Percentiles rank a stretch among this genome's conserved stretches.
phyloP scores from a whole-genome alignment of 2,113 vertebrate species.

The Piliocolobus tephrosceles region DNA sequence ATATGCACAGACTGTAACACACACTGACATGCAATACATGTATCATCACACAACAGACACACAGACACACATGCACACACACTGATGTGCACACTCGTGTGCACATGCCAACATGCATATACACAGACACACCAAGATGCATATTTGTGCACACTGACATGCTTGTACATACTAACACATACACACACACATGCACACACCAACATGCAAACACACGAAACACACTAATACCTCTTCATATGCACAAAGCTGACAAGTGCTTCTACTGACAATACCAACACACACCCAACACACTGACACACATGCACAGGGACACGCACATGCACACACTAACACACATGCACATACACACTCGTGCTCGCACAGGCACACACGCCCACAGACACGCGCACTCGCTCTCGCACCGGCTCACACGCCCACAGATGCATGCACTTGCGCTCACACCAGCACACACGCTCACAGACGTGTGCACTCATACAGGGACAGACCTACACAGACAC shows the following conservation, averaged over 20 bases:
- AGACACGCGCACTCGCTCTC: rapidly evolving
- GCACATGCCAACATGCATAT: no score
- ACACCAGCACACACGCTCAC: no score
- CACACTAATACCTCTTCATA: neutral
- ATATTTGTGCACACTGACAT: neutral
- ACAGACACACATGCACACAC: neutral
- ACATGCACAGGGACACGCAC: no score
- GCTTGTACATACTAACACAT: neutral
- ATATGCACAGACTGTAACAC: neutral
- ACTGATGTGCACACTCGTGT: neutral
- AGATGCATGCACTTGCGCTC: rapidly evolving
- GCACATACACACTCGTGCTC: no score
- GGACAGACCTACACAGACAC: rapidly evolving
- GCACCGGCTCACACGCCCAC: rapidly evolving
- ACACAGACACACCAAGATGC: no score
- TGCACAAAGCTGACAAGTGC: neutral
- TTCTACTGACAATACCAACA: no score
- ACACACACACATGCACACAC: neutral
- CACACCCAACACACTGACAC: neutral
- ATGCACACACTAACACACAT: no score
- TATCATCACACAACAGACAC: neutral
- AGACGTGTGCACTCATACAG: rapidly evolving
- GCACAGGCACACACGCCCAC: no score
- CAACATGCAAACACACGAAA: neutral
- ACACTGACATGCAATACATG: neutral